Base-by-base conservation (phyloP, 2,888 invertebrate species). In the Meteorus colon region DNA sequence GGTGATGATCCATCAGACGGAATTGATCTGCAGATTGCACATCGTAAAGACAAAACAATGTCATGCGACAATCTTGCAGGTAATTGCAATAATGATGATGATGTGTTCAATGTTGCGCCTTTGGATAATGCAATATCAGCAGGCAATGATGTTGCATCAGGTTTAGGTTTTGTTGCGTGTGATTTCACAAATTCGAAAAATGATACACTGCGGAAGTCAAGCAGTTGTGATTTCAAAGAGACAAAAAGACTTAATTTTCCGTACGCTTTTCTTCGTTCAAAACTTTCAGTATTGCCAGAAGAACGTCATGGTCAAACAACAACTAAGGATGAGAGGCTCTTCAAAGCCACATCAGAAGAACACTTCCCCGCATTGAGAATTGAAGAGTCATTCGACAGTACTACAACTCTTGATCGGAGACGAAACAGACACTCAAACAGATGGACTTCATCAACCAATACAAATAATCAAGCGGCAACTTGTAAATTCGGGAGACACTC, bases 1-100 rank as follows among this genome's bases (percentile, higher is more conserved):
- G 95, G 94, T 78, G 95, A 95, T 86, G 95, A 95, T 90, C 95
- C 95, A 10, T 94, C 94, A n/a, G 95, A 95, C 84, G 95, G 94
- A 60, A 92, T 95, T 73, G 95, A 94, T 85, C 91, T 94, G 81
- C 91, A 92, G 88, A 84, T 89, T 41, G 81, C 82, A 10, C 80
- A 82, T 74, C 82, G 86, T 51, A 88, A 88, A 55, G 88, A 89
- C 75, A 88, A 88, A 63, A 89, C 89, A 0, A 81, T 88, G 55
- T 89, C 89, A n/a, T 89, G 89, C 81, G 88, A 89, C 79, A 86
- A 89, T 74, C 78, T 89, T 4, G 86, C 86, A 16, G 67, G 78
- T 14, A 75, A 77, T 45, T 48, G 76, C 59, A 82, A 81, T 63
- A 84, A 85, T 37, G 84, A 81, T 66, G 84, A 85, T 37, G 84